Conservation (phyloP, 2,888 invertebrate species). For the Anthoptus insignis region DNA sequence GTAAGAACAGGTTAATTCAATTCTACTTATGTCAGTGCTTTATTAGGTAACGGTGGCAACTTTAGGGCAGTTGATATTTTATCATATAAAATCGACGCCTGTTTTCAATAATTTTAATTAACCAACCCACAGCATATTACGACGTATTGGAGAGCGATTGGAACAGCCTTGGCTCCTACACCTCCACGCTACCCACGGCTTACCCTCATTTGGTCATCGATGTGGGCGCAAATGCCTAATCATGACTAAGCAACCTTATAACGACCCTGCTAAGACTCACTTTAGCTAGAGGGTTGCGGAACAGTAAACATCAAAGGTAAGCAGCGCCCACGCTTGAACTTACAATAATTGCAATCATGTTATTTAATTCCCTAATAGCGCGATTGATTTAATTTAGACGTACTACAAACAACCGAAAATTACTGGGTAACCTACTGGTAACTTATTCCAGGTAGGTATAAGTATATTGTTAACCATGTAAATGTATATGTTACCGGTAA, state of each 20-base stretch:
- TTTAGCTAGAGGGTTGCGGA: constrained; percentile 78
- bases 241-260: constrained; percentile 81
- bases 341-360: constrained; percentile 67
- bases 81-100: constrained; percentile 62
- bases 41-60: constrained; percentile 42
- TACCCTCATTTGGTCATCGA: constrained; percentile 85
- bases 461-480: too few relatives aligned
- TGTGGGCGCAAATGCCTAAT: constrained; percentile 80
- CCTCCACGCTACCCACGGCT: constrained; percentile 83
- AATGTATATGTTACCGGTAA: too few relatives aligned
- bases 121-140: constrained; percentile 76
- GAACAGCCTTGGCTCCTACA: constrained; percentile 83
- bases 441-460: too few relatives aligned
- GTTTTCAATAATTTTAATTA: constrained; percentile 77
- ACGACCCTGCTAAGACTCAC: constrained; percentile 74
- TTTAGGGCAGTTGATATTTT: constrained; percentile 51
- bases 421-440: neutral
- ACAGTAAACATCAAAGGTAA: constrained; percentile 67
- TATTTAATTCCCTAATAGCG: constrained; percentile 52
- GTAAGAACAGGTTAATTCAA: constrained; percentile 2
- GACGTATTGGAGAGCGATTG: constrained; percentile 78
- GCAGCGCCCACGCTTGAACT: constrained; percentile 72
- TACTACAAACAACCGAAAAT: neutral
- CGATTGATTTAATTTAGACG: constrained; percentile 45
- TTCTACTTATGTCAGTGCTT: constrained; percentile 24